Evolutionary conservation across 2,888 invertebrate species (phyloP), one percentile per base, ranked within the genome.

Genomic region (Scrobipalpa costella): DNA sequence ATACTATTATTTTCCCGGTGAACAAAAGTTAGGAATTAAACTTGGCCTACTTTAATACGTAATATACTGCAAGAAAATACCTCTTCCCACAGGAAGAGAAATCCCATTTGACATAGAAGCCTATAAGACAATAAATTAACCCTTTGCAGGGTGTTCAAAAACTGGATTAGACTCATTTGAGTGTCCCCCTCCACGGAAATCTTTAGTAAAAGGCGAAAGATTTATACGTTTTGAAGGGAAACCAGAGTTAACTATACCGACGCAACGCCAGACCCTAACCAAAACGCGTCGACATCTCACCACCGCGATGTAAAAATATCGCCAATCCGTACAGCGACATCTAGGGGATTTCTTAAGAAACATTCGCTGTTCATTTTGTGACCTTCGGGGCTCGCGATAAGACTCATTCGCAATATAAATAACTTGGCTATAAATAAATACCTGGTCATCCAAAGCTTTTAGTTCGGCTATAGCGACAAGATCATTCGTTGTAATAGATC

Each of bases 131-230:
- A 6, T 27, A 19, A 11, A 52, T 27, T 52, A 27, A 52, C 52
- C 52, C 52, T 52, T 7, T 9, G n/a, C 13, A 33, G 55, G 33
- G 55, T 55, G 11, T 38, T 15, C 38, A 58, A 58, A 44, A 58
- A 58, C 13, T 58, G 40, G 9, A 7, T 34, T 38, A 50, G 93
- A 94, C 94, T 94, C 94, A 94, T 94, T 93, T 92, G 92, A 92
- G 92, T 94, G 94, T 91, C 90, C 94, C 94, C 93, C 94, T 93
- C 94, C 94, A 94, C 94, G 94, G 94, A 94, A 94, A 94, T 94
- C 94, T 94, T 94, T 94, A 94, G 94, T 94, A 94, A 94, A 94
- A 94, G 94, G 94, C 94, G 94, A 94, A 94, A 94, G 94, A 94
- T 94, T 94, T 94, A 92, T 93, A 81, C 93, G 94, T 92, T 84